phyloP scores from a whole-genome alignment of 2,797 vertebrate genomes.

The Acanthis flammea region DNA sequence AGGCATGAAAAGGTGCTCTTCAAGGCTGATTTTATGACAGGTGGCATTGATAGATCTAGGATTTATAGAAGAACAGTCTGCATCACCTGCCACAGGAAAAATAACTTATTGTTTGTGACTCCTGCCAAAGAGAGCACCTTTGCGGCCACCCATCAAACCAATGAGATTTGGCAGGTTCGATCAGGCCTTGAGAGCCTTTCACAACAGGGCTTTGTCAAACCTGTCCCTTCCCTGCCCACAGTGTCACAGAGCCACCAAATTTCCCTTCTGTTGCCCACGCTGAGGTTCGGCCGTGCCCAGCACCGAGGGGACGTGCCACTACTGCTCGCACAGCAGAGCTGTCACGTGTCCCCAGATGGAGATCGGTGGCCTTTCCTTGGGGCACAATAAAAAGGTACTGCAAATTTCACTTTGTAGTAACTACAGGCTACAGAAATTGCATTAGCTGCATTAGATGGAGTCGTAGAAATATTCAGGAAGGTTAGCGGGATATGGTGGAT shows the following conservation, averaged over 20 bases:
- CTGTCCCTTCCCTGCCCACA: slow-evolving; percentile 9
- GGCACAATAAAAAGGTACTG: slow-evolving; percentile 63
- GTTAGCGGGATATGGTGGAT: slow-evolving; percentile 67
- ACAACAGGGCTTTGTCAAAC: slow-evolving; percentile 77
- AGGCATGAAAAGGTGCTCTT: background rate
- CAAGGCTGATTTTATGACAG: slow-evolving; percentile 49
- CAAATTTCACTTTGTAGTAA: slow-evolving; percentile 75
- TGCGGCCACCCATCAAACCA: slow-evolving; percentile 79
- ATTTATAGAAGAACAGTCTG: slow-evolving; percentile 42
- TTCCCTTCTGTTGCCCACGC: slow-evolving; percentile 30
- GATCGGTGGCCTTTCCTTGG: slow-evolving; percentile 59
- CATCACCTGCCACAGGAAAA: slow-evolving; percentile 74
- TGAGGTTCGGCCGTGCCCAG: slow-evolving; percentile 71
- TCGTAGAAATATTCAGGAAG: slow-evolving; percentile 67
- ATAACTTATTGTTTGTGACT: slow-evolving; percentile 86
- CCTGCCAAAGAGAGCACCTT: slow-evolving; percentile 85
- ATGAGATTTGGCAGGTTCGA: slow-evolving; percentile 83
- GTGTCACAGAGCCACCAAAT: slow-evolving; percentile 30
- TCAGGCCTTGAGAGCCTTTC: slow-evolving; percentile 80
- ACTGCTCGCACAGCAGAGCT: background rate
- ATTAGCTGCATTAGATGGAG: slow-evolving; percentile 73
- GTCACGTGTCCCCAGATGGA: slow-evolving; percentile 27
- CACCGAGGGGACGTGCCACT: slow-evolving; percentile 10
- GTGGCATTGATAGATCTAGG: slow-evolving; percentile 19
- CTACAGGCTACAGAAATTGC: slow-evolving; percentile 70